Evolutionary conservation across 2,797 vertebrate species (phyloP).

Genomic region (Sebastes nivosus): DNA sequence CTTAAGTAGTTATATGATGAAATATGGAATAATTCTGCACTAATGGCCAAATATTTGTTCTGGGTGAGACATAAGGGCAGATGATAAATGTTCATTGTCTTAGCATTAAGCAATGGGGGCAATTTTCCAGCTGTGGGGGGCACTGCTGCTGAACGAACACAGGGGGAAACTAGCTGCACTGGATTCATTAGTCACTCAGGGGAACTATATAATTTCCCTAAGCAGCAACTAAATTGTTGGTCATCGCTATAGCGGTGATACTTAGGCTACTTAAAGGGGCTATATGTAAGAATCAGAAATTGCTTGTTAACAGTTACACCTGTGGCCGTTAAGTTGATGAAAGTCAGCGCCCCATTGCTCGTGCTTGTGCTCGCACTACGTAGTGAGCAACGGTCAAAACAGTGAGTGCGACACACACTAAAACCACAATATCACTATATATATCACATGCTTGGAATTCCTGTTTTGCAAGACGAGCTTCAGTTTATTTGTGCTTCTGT

Average conservation of each 20-base stretch:
- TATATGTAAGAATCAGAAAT: no score
- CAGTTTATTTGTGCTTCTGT: no score
- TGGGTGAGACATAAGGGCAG: conserved; percentile 33
- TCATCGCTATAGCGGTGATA: not conserved
- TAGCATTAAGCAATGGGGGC: conserved; percentile 50
- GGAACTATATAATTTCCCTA: conserved; percentile 23
- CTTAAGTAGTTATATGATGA: conserved; percentile 46
- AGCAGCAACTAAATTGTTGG: conserved; percentile 37
- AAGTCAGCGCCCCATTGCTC: no score
- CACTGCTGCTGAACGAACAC: conserved; percentile 32
- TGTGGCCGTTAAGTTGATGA: no score
- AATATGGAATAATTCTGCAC: conserved; percentile 48
- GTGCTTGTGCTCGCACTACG: no score
- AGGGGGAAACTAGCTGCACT: conserved; percentile 27
- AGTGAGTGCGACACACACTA: no score
- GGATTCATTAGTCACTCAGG: conserved; percentile 50
- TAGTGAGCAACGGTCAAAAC: no score
- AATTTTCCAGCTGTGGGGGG: conserved; percentile 52
- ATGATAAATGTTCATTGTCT: conserved; percentile 63
- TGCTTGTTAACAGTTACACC: no score
- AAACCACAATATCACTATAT: no score
- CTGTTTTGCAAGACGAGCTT: no score
- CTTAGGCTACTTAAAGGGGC: not conserved
- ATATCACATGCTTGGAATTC: no score
- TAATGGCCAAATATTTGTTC: conserved; percentile 67